phyloP scores from a whole-genome alignment of 2,113 vertebrate species.

The Pristiophorus japonicus region DNA sequence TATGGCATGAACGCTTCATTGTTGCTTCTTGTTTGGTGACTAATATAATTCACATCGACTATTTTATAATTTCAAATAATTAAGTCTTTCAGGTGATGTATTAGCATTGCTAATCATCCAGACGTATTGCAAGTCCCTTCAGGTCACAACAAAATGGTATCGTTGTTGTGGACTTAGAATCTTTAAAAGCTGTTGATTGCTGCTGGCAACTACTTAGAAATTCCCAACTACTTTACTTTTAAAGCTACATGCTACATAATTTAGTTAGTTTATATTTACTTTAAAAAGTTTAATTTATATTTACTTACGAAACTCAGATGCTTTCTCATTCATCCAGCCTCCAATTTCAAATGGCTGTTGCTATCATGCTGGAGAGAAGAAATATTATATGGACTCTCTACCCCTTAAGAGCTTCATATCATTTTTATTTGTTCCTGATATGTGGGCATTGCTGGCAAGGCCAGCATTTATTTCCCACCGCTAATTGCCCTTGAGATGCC shows the following conservation, averaged over 20 bases:
- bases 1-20: too few species aligned
- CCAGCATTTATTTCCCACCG: too few species aligned
- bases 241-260: neutral
- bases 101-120: neutral
- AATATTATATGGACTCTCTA: neutral
- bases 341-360: neutral
- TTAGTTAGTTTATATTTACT: neutral
- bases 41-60: too few species aligned
- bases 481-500: too few species aligned
- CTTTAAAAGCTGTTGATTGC: too few species aligned
- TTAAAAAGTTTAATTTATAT: neutral
- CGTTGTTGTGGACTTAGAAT: too few species aligned
- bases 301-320: neutral
- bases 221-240: neutral
- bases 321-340: neutral
- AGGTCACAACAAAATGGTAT: neutral
- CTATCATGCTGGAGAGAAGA: neutral
- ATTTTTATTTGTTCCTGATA: too few species aligned
- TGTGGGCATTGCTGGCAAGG: too few species aligned
- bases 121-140: neutral
- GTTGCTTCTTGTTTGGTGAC: too few species aligned
- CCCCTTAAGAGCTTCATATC: too few species aligned
- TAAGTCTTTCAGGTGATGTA: slow-evolving; percentile 9
- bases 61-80: neutral
- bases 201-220: neutral